Percentiles rank a stretch among this genome's conserved stretches.
Conservation (phyloP, 2,113 vertebrate genomes). For the Odontophorus gujanensis region DNA sequence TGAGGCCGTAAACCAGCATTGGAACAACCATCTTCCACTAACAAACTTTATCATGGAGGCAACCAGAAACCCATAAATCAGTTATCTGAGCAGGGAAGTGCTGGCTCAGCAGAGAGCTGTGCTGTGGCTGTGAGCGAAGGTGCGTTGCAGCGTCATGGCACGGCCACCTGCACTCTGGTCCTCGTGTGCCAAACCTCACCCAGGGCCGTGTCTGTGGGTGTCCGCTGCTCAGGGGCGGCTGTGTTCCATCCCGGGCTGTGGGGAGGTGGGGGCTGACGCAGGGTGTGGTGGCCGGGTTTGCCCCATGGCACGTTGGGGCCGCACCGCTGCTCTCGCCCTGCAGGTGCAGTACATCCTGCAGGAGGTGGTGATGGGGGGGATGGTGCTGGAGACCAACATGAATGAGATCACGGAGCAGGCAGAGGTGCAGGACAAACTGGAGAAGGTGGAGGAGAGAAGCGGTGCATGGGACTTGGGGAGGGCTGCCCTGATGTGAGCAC, state of each 20-base stretch:
- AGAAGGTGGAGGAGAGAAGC: conserved; percentile 90
- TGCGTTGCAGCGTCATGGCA: fast-evolving
- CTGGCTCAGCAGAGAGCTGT: not conserved
- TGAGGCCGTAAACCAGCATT: not conserved
- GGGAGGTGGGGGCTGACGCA: no score
- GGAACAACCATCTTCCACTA: not conserved
- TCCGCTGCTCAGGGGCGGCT: not conserved
- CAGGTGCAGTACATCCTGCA: conserved; percentile 84
- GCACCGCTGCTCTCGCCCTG: not conserved
- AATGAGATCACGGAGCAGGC: conserved; percentile 93
- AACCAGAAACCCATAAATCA: not conserved
- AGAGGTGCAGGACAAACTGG: conserved; percentile 91
- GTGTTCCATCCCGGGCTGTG: not conserved
- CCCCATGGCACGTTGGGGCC: no score
- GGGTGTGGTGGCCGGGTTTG: not conserved
- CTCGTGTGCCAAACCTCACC: no score
- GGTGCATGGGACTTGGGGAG: fast-evolving
- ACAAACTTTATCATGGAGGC: fast-evolving
- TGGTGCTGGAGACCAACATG: conserved; percentile 98
- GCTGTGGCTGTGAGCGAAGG: not conserved
- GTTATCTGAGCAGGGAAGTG: not conserved
- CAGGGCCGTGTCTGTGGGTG: fast-evolving
- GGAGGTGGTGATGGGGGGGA: conserved; percentile 94
- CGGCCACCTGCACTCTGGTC: not conserved
- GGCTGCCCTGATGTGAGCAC: no score